These are phyloP conservation scores for Poeciliopsis gracilis DNA, from an alignment of 2,797 vertebrate species.

Conservation along the genomic window DNA sequence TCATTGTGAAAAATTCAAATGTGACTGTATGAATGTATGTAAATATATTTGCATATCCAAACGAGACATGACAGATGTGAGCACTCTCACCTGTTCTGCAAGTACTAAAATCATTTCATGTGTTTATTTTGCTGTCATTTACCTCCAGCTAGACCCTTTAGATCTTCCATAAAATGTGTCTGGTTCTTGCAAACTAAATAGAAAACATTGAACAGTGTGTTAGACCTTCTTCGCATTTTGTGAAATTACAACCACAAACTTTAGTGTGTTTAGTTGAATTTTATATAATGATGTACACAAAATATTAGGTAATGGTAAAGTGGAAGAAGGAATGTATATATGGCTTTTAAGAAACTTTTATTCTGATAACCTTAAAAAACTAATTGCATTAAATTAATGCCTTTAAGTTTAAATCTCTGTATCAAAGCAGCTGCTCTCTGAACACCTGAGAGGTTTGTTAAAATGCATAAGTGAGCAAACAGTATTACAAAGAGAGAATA, in stretches of 20 bases:
- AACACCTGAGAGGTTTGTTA: background rate
- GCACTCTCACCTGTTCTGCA: background rate
- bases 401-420: background rate
- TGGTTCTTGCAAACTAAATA: background rate
- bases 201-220: background rate
- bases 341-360: background rate
- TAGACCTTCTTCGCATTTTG: background rate
- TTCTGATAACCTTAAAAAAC: background rate
- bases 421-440: background rate
- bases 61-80: slow-evolving; percentile 12
- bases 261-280: background rate
- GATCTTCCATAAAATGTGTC: background rate
- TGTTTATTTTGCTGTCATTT: background rate
- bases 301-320: background rate
- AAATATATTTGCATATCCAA: slow-evolving; percentile 63
- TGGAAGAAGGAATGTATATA: background rate
- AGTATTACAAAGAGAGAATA: background rate
- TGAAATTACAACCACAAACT: background rate
- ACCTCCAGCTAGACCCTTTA: background rate
- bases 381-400: too few species aligned
- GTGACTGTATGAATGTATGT: slow-evolving; percentile 32
- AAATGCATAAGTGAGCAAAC: background rate
- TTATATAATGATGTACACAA: background rate
- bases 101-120: background rate
- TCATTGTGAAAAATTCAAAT: slow-evolving; percentile 52